A percentile compares a stretch with the other conserved stretches of the same genome.
Evolutionary conservation across 1,140 invertebrate genomes (phyloP).

Genomic region (Portunus trituberculatus): DNA sequence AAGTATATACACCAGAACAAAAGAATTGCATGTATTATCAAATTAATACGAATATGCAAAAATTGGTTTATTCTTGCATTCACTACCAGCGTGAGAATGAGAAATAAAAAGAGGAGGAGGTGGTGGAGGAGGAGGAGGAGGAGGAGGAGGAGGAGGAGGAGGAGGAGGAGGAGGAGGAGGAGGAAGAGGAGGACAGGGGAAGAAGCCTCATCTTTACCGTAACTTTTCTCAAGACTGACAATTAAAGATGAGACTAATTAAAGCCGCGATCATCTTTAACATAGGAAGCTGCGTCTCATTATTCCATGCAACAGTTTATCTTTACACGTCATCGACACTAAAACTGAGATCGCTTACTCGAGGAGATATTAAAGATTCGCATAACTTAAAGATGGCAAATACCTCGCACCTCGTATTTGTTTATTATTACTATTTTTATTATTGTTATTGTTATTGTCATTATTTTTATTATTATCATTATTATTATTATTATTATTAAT

Average conservation of each 20-base stretch:
- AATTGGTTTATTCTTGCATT: no score
- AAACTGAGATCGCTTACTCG: slow-evolving; percentile 10
- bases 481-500: background rate
- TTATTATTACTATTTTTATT: background rate
- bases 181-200: background rate
- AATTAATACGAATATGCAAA: no score
- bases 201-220: background rate
- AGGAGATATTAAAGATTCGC: background rate
- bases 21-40: no score
- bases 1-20: no score
- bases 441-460: background rate
- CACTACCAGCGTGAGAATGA: no score
- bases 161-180: slow-evolving; percentile 2
- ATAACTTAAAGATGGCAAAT: background rate
- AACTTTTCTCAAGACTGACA: background rate
- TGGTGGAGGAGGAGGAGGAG: background rate
- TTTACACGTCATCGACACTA: slow-evolving; percentile 1
- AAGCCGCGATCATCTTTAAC: background rate
- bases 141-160: slow-evolving; percentile 1
- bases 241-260: slow-evolving; percentile 24
- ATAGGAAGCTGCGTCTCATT: background rate
- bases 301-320: background rate
- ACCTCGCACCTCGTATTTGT: background rate
- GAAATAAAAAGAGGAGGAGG: background rate
- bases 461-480: background rate